Percentiles rank a stretch among this genome's conserved stretches.
These are phyloP conservation scores for Drosophila antonietae DNA, from an alignment of 2,888 invertebrate species.

Conservation along the genomic window DNA sequence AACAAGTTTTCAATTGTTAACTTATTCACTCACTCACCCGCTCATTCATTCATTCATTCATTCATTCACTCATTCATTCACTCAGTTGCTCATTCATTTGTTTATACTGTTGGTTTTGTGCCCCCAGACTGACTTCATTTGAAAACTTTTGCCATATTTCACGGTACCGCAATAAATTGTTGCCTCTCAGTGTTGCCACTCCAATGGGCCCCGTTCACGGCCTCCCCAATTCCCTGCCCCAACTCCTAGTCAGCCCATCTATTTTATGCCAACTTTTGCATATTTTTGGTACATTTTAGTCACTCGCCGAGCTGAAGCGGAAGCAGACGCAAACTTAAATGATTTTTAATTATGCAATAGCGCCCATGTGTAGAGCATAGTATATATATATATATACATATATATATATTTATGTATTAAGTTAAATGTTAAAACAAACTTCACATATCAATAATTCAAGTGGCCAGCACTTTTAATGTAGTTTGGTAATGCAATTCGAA, in stretches of 20 bases:
- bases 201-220: not conserved
- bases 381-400: constrained; percentile 1
- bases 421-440: constrained; percentile 22
- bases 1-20: constrained; percentile 56
- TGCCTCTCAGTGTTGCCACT: constrained; percentile 27
- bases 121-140: constrained; percentile 64
- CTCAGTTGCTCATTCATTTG: constrained; percentile 53
- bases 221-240: too few species aligned
- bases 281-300: constrained; percentile 43
- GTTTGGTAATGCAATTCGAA: constrained; percentile 43
- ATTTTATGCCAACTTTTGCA: constrained; percentile 49
- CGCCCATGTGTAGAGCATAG: constrained; percentile 16
- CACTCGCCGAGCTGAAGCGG: constrained; percentile 4
- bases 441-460: constrained; percentile 25
- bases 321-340: constrained; percentile 49
- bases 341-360: constrained; percentile 62
- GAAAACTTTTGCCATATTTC: constrained; percentile 75
- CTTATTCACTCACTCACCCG: constrained; percentile 28
- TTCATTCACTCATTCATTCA: constrained; percentile 19
- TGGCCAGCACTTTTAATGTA: constrained; percentile 41
- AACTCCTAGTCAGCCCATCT: not conserved
- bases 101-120: constrained; percentile 48
- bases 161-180: constrained; percentile 70
- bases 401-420: not conserved
- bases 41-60: constrained; percentile 3